phyloP scores from a whole-genome alignment of 1,140 invertebrate genomes.

The Sminthurinus signatus region DNA sequence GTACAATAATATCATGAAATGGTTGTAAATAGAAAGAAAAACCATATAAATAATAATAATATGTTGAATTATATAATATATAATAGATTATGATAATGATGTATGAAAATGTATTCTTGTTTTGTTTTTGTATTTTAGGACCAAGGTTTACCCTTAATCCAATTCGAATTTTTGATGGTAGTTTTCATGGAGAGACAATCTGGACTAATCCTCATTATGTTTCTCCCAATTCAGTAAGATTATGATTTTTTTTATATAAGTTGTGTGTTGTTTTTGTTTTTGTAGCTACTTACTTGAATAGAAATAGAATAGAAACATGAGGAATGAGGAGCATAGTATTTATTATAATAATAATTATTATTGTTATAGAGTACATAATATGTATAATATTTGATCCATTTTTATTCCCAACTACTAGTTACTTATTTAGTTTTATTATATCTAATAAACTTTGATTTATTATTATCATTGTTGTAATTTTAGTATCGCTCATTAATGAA shows the following conservation, averaged over 20 bases:
- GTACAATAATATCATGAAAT: too few species aligned
- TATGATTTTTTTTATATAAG: neutral
- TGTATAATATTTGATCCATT: slow-evolving; percentile 6
- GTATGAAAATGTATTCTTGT: too few species aligned
- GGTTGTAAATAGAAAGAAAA: too few species aligned
- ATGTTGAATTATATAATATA: too few species aligned
- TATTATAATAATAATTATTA: neutral
- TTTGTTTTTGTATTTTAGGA: slow-evolving; percentile 49
- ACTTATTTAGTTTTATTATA: neutral
- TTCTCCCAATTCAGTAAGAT: slow-evolving; percentile 69
- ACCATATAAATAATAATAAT: too few species aligned
- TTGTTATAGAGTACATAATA: slow-evolving; percentile 1
- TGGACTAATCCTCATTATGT: slow-evolving; percentile 93
- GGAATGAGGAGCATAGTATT: too few species aligned
- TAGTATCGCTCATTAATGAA: slow-evolving; percentile 62
- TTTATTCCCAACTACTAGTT: neutral
- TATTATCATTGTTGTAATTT: slow-evolving; percentile 9
- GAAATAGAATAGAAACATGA: too few species aligned
- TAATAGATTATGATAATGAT: too few species aligned
- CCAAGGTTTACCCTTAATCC: slow-evolving; percentile 95
- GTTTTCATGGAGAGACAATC: slow-evolving; percentile 82
- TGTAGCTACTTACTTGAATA: too few species aligned
- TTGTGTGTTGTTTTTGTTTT: too few species aligned
- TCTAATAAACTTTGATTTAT: neutral
- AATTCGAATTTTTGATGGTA: slow-evolving; percentile 86